phyloP scores from a whole-genome alignment of 1,140 invertebrate species.

The Drosophila ananassae region DNA sequence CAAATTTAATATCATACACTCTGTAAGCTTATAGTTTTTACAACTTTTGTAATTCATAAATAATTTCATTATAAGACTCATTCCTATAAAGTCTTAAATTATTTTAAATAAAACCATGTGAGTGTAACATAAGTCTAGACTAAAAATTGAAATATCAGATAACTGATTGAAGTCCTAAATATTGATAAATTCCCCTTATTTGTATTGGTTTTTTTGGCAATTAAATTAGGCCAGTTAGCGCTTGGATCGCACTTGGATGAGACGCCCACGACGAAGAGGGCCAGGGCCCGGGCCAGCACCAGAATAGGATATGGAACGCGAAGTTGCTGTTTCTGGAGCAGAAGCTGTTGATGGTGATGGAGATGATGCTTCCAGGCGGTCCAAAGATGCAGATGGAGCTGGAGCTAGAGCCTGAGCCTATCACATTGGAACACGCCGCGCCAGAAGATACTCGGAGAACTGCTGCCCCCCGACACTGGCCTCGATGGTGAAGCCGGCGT shows the following conservation, averaged over 20 bases:
- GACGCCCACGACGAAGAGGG: slow-evolving; percentile 22
- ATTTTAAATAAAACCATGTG: too few relatives aligned
- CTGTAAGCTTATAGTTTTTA: too few relatives aligned
- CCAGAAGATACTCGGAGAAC: slow-evolving; percentile 96
- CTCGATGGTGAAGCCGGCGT: slow-evolving; percentile 91
- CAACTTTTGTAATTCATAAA: too few relatives aligned
- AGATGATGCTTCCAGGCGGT: slow-evolving; percentile 17
- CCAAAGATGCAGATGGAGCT: slow-evolving; percentile 13
- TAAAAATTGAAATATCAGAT: not conserved
- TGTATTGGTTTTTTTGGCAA: not conserved
- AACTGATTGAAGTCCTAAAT: not conserved
- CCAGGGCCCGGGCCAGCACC: slow-evolving; percentile 28
- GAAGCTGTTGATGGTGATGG: slow-evolving; percentile 6
- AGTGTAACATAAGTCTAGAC: too few relatives aligned
- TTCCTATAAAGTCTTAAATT: too few relatives aligned
- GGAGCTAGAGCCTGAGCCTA: slow-evolving; percentile 57
- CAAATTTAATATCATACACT: too few relatives aligned
- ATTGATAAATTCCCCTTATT: not conserved
- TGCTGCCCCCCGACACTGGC: slow-evolving; percentile 96
- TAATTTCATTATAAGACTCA: too few relatives aligned
- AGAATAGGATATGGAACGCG: slow-evolving; percentile 26
- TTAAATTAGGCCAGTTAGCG: slow-evolving; percentile 15
- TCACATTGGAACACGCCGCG: slow-evolving; percentile 86
- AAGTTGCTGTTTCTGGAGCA: not conserved
- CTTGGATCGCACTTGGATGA: slow-evolving; percentile 44